These are phyloP conservation scores for Psittacula derbiana DNA, from an alignment of 2,797 vertebrate species.

Conservation along the genomic window DNA sequence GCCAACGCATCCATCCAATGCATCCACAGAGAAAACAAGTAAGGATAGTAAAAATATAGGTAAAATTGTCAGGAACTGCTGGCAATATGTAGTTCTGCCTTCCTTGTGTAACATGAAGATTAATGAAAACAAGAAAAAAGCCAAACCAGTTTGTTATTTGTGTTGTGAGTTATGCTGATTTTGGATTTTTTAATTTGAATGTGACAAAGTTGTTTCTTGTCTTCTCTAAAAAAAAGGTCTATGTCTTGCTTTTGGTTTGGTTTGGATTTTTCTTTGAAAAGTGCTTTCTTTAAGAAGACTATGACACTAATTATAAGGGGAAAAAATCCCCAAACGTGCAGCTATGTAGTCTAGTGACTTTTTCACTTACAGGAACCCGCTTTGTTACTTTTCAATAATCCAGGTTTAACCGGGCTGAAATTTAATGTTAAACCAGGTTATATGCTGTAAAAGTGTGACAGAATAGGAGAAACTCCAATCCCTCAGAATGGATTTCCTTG, in stretches of 20 bases:
- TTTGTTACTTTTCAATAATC: neutral
- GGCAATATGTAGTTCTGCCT: neutral
- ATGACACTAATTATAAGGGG: neutral
- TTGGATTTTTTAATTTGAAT: accelerated
- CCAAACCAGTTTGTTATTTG: neutral
- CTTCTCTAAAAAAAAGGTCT: neutral
- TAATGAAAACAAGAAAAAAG: neutral
- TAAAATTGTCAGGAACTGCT: neutral
- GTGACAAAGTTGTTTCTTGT: neutral
- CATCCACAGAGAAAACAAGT: neutral
- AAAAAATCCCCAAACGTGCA: neutral
- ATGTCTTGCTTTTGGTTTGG: accelerated
- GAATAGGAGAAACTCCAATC: neutral
- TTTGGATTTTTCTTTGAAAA: neutral
- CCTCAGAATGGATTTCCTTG: neutral
- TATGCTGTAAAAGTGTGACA: neutral
- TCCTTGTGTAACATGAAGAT: neutral
- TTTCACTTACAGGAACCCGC: neutral
- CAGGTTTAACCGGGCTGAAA: neutral
- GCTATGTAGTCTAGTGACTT: neutral
- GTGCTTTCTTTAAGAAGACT: neutral
- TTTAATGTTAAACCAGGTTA: neutral
- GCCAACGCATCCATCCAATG: neutral
- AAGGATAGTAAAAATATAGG: neutral
- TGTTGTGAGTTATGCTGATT: neutral